Base-by-base conservation (phyloP, 2,888 invertebrate species). In the Empis stercorea region DNA sequence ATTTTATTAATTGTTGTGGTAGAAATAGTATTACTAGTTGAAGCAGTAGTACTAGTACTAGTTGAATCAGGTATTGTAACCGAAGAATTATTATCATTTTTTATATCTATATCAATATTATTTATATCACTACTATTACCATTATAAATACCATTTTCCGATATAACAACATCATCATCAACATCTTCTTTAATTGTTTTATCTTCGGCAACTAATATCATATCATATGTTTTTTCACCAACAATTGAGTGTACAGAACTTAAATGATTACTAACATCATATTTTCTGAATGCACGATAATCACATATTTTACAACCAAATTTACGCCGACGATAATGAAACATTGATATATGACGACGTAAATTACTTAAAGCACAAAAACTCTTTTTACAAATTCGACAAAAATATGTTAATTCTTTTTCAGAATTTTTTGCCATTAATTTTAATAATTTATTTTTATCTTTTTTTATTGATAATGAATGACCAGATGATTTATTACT, bases 251-350 rank as follows among this genome's bases (percentile, higher is more conserved):
- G 84, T 1, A 74, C 71, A 51, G 73, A 71, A 54, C 75, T 76
- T 2, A 80, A 75, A 59, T 85, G 85, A 50, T 76, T 75, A 2
- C 78, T 73, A 40, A 82, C 75, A 53, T 80, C 79, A 43, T 75
- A 75, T 55, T 79, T 80, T 13, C 75, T 69, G 54, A 79, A 82
- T 50, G 80, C 76, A 59, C 79, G 78, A 59, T 76, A 86, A 44
- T 78, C 74, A 64, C 88, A 88, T 15, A 81, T 65, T 57, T 78
- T 81, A 60, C 88, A 88, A 47, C 81, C 80, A 61, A 80, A 88
- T 27, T 84, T 75, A 57, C 79, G 75, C 2, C 64, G 62, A 5
- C 68, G 61, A 49, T 68, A 66, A 42, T 68, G 68, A 41, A 66
- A 66, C 68, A 68, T 68, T 3, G 68, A 67, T 36, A 68, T 67